These are phyloP conservation scores for Cossypha heuglini DNA, from an alignment of 2,797 vertebrate species.

Conservation along the genomic window DNA sequence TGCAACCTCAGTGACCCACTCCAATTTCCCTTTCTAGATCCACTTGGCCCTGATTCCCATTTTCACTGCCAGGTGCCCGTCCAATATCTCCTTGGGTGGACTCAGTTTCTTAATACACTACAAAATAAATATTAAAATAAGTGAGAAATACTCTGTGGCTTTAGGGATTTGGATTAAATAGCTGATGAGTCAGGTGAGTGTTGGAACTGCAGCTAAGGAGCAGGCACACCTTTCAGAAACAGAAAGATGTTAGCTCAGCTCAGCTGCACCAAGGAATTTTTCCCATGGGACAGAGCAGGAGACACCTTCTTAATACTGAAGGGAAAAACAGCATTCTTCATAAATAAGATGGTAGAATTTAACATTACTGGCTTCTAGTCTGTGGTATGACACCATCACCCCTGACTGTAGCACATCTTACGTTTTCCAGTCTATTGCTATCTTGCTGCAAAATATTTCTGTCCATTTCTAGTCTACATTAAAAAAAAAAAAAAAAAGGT, in stretches of 20 bases:
- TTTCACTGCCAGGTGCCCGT: neutral
- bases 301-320: neutral
- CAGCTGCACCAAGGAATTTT: neutral
- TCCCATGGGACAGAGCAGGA: neutral
- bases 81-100: neutral
- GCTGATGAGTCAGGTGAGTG: neutral
- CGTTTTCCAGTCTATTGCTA: neutral
- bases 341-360: neutral
- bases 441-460: neutral
- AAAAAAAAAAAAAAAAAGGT: neutral
- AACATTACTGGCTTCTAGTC: neutral
- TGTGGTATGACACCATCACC: fast-evolving
- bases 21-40: neutral
- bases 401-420: neutral
- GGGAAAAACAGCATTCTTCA: neutral
- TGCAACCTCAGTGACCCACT: neutral
- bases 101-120: neutral
- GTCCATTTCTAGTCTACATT: neutral
- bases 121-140: neutral
- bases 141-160: neutral
- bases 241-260: neutral
- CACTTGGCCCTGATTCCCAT: neutral
- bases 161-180: neutral
- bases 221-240: neutral
- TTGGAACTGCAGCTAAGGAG: neutral